Percentiles rank a stretch among this genome's conserved stretches.
These are phyloP conservation scores for Acropora yongei DNA, from an alignment of 64 coral and sea anemone genomes.

Conservation along the genomic window DNA sequence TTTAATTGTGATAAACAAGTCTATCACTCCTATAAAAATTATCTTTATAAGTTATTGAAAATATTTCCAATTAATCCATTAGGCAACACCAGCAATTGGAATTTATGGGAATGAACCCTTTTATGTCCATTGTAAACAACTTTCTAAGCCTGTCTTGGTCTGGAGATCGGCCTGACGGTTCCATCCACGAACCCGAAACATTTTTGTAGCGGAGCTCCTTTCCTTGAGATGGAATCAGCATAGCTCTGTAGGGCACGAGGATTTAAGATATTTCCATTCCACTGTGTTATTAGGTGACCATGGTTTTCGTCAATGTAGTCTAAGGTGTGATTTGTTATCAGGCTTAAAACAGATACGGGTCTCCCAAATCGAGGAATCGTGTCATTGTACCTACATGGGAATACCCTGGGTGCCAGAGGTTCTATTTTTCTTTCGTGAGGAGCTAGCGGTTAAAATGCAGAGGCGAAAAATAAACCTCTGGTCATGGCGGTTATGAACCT, in stretches of 20 bases:
- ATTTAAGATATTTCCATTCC: slow-evolving; percentile 36
- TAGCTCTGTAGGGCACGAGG: slow-evolving; percentile 23
- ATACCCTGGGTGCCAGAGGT: too few species aligned
- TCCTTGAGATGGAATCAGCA: neutral
- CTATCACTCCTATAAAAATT: neutral
- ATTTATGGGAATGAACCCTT: too few species aligned
- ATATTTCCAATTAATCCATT: too few species aligned
- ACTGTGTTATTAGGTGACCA: slow-evolving; percentile 39
- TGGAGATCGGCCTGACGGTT: neutral
- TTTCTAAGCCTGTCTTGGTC: neutral
- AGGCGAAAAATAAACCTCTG: too few species aligned
- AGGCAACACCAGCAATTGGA: too few species aligned
- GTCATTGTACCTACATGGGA: too few species aligned
- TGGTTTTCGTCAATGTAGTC: slow-evolving; percentile 32
- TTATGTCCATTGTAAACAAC: neutral
- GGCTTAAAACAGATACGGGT: slow-evolving; percentile 38
- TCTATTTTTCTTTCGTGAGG: too few species aligned
- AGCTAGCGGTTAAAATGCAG: too few species aligned
- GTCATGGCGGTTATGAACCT: too few species aligned
- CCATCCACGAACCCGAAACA: slow-evolving; percentile 41
- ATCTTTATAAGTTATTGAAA: too few species aligned
- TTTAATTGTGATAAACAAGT: slow-evolving; percentile 12
- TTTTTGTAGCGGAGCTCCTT: slow-evolving; percentile 1
- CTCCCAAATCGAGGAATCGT: slow-evolving; percentile 17
- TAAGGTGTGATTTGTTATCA: slow-evolving; percentile 40